A percentile compares a stretch with the other conserved stretches of the same genome.
Evolutionary conservation across 1,140 invertebrate genomes (phyloP).

Genomic region (Sipha flava): DNA sequence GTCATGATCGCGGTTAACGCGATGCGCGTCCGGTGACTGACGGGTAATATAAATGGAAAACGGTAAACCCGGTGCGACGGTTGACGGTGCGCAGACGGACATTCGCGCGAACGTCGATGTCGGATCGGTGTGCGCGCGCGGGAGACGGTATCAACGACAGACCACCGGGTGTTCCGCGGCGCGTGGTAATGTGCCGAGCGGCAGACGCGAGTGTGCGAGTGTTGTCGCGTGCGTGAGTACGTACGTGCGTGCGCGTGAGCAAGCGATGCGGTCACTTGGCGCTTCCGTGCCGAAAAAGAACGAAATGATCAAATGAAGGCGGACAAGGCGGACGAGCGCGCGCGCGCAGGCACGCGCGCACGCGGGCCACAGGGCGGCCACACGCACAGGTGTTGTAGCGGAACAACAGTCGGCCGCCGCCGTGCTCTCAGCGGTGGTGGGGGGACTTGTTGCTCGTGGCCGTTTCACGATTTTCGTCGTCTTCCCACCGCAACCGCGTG

Average conservation of each 20-base stretch:
- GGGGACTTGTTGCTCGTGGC: constrained; percentile 24
- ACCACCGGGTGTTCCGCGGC: background rate
- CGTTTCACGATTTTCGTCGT: too few species aligned
- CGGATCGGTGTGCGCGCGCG: background rate
- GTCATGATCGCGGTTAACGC: background rate
- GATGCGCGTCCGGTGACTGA: background rate
- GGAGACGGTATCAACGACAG: too few species aligned
- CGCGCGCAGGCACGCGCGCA: background rate
- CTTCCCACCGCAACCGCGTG: too few species aligned
- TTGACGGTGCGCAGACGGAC: too few species aligned
- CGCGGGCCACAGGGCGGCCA: constrained; percentile 18
- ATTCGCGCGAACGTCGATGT: too few species aligned
- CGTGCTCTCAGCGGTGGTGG: background rate
- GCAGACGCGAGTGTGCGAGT: too few species aligned
- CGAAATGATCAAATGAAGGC: background rate
- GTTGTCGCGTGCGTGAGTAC: too few species aligned
- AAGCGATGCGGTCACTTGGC: background rate
- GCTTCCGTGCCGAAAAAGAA: constrained; percentile 9
- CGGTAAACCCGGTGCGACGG: too few species aligned
- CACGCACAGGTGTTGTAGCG: constrained; percentile 13
- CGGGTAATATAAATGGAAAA: too few species aligned
- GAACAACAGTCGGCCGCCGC: background rate
- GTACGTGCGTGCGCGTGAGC: too few species aligned
- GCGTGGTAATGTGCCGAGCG: constrained; percentile 4
- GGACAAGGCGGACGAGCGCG: background rate